Base-by-base conservation (phyloP, 2,888 invertebrate species). In the Pristionchus entomophagus region DNA sequence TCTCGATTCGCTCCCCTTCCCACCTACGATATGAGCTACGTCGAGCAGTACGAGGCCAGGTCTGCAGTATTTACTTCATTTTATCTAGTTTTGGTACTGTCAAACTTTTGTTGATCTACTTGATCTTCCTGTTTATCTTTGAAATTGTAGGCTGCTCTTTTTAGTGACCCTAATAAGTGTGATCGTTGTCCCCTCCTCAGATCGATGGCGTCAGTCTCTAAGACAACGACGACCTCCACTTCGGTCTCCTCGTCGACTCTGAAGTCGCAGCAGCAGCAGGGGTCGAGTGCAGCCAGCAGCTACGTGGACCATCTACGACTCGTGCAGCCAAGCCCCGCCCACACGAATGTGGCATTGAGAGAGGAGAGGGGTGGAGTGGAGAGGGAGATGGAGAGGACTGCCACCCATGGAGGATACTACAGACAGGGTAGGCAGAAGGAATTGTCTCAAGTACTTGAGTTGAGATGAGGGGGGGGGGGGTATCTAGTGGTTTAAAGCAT, bases 21-120 rank as follows among this genome's bases (percentile, higher is more conserved):
- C n/a, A 38, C 49, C 14, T 78, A 51, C 32, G 78, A 78, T 78
- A 78, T 78, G 78, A 78, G 78, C 45, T 78, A 78, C 35, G 78
- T 78, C 26, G 49, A 78, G 19, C 49, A 78, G 49, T 29, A 78
- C 22, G 69, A 69, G 69, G 35, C 69, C 22, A 69, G 69, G 69
- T 69, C 8, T 8, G 35, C 29, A 62, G n/a, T 29, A 1, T 1
- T 62, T 62, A 8, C 8, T 62, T 62, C 22, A 56, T 1, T 26
- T 5, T 56, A 4, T 8, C 26, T n/a, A 17, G n/a, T n/a, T n/a
- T n/a, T n/a, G n/a, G n/a, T n/a, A n/a, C n/a, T n/a, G n/a, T n/a
- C n/a, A n/a, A n/a, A n/a, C n/a, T n/a, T n/a, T n/a, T n/a, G n/a
- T n/a, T n/a, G n/a, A n/a, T n/a, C n/a, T n/a, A n/a, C n/a, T n/a